These are phyloP conservation scores for Thaumatotibia leucotreta DNA, from an alignment of 1,140 invertebrate species.

Conservation along the genomic window DNA sequence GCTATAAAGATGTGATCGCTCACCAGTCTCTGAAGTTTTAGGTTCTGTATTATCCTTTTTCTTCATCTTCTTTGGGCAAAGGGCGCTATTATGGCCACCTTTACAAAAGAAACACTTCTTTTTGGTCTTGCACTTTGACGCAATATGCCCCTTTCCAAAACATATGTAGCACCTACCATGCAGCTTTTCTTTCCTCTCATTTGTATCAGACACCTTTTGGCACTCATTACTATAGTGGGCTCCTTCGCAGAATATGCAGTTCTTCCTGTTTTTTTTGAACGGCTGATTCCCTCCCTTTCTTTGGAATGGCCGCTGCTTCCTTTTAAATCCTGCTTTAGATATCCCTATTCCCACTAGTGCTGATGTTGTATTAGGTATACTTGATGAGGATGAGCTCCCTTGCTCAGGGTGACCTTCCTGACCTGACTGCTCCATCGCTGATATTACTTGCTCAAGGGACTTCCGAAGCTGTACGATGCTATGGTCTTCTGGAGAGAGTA, in stretches of 20 bases:
- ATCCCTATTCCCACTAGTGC: background rate
- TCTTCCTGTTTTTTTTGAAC: background rate
- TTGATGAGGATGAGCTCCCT: too few species aligned
- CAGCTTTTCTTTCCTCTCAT: background rate
- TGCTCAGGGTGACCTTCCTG: too few species aligned
- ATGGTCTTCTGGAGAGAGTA: background rate
- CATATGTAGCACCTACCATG: background rate
- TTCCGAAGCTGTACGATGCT: too few species aligned
- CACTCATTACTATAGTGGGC: background rate
- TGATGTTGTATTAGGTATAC: too few species aligned
- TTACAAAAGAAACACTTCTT: background rate
- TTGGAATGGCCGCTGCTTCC: background rate
- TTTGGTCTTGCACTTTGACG: background rate
- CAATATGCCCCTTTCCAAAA: background rate
- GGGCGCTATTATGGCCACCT: background rate
- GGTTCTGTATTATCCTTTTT: background rate
- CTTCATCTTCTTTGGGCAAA: background rate
- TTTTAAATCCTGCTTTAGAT: background rate
- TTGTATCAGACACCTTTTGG: background rate
- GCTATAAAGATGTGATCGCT: background rate
- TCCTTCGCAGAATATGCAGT: background rate
- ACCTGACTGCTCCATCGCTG: background rate
- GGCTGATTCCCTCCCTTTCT: background rate
- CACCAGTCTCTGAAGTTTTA: background rate
- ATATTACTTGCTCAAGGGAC: background rate